phyloP scores from a whole-genome alignment of 2,797 vertebrate genomes.

The Helarctos malayanus region DNA sequence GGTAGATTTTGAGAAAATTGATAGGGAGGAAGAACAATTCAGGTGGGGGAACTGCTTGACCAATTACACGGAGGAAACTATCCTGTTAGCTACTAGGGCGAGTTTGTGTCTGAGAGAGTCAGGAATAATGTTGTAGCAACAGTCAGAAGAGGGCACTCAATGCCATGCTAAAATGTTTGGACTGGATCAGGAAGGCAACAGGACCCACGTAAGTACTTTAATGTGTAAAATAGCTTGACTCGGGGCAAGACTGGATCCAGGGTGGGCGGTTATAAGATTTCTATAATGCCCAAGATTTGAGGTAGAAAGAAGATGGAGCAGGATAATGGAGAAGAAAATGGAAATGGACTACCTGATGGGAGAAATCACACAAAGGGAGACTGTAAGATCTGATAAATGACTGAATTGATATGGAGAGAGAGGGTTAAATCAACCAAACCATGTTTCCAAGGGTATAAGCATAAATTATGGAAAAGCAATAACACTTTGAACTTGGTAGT shows the following conservation, averaged over 20 bases:
- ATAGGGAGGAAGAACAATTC: not conserved
- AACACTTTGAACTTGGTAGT: not conserved
- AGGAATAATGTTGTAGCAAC: not conserved
- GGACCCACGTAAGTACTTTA: not conserved
- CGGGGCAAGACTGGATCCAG: not conserved
- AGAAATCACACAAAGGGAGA: not conserved
- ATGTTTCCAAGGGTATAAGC: not conserved
- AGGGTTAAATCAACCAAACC: not conserved
- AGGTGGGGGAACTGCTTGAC: not conserved
- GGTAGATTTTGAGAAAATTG: not conserved
- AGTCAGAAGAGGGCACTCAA: not conserved
- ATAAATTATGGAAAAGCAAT: conserved; percentile 32
- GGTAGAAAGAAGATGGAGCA: not conserved
- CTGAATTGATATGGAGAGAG: not conserved
- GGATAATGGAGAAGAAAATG: not conserved
- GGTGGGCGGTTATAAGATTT: not conserved
- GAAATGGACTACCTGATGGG: not conserved
- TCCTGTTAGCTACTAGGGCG: not conserved
- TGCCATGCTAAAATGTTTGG: not conserved
- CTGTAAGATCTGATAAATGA: not conserved
- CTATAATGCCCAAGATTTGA: not conserved
- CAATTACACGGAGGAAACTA: not conserved
- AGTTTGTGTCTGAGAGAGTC: not conserved
- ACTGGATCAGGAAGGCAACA: not conserved
- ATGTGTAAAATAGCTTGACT: conserved; percentile 1